Evolutionary conservation across 1,140 invertebrate species (phyloP).

Genomic region (Asobara japonica): DNA sequence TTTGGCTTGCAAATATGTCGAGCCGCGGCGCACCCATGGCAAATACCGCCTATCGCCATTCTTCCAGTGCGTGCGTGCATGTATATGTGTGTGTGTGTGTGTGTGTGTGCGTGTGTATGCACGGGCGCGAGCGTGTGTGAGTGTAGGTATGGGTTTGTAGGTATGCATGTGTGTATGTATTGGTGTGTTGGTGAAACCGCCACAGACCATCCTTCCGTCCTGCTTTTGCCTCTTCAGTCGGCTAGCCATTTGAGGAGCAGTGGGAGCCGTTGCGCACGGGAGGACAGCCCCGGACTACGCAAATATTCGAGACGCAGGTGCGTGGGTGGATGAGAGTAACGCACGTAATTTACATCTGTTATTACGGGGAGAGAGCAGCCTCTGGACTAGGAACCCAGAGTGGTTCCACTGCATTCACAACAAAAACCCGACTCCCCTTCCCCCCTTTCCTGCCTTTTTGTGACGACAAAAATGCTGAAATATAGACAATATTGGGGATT

Average conservation of each 20-base stretch:
- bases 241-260: conserved; percentile 10
- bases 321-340: conserved; percentile 43
- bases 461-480: too few relatives aligned
- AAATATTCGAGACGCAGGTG: conserved; percentile 41
- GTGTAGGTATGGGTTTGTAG: neutral
- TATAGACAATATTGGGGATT: too few relatives aligned
- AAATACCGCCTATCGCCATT: conserved; percentile 36
- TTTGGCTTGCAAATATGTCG: conserved; percentile 68
- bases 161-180: too few relatives aligned
- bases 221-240: conserved; percentile 19
- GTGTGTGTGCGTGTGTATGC: neutral
- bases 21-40: conserved; percentile 51
- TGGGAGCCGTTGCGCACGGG: neutral
- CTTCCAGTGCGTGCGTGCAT: conserved; percentile 7
- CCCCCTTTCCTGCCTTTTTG: neutral
- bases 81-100: neutral
- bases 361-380: conserved; percentile 48
- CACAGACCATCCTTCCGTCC: conserved; percentile 22
- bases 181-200: too few relatives aligned
- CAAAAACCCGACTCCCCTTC: conserved; percentile 19
- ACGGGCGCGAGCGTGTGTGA: neutral
- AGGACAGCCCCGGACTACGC: conserved; percentile 10
- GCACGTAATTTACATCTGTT: conserved; percentile 68
- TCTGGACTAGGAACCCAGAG: neutral
- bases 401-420: neutral